Evolutionary conservation across 2,888 invertebrate genomes (phyloP), one percentile per base, ranked within the genome.

Genomic region (Eupithecia pulchellata): DNA sequence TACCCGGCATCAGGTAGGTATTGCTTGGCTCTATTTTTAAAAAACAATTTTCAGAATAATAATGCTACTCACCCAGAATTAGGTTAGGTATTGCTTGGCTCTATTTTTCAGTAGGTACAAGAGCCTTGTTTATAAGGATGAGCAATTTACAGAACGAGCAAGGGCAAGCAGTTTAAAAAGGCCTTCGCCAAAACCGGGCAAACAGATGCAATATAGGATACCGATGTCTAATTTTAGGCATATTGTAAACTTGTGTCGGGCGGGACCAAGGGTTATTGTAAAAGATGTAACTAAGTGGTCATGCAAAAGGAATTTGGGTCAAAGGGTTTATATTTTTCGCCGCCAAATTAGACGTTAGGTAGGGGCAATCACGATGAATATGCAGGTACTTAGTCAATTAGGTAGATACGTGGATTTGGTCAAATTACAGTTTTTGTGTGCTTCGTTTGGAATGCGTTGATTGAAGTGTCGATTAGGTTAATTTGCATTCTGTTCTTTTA

Each of bases 381-480:
- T n/a, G 32, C 4, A 32, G 32, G 32, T 32, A 20, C 20, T 47
- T 25, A 25, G 55, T 13, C 27, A 55, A 27, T 55, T 17, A 29
- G 9, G 25, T 47, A 47, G 39, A 14, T 20, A 47, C 8, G 14
- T 27, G 29, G 17, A 17, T 57, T 29, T 17, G 17, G 29, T 20
- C 57, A 57, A 57, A 20, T 11, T 29, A 29, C 47, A 30, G 47
- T 65, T 69, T 65, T 69, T 65, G 20, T 17, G 34, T 4, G 58
- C 27, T 47, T 32, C n/a, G 60, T 17, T 65, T 60, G 52, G 57
- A 64, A 70, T n/a, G n/a, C 47, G 58, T 63, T 66, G 63, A 64
- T 66, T 66, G 29, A 63, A 32, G 29, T 57, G 66, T 57, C 55
- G 66, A 66, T 67, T 67, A 64, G 20, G 63, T 58, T 39, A 66